Evolutionary conservation across 2,113 vertebrate genomes (phyloP), one percentile per base, ranked within the genome.

Genomic region (Epinephelus cyanopodus): DNA sequence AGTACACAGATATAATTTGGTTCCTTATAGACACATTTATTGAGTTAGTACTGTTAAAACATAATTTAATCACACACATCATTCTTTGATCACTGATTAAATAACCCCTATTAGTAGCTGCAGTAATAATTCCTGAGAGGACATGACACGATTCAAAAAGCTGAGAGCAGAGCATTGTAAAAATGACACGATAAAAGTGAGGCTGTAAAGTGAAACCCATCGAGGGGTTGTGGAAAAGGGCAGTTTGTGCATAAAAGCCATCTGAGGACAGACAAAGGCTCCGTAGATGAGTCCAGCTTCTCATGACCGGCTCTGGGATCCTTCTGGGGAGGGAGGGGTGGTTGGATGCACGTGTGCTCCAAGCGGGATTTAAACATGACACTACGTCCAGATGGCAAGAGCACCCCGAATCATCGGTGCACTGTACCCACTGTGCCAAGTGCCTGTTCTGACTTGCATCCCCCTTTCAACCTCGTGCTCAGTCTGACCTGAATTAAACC

Each of bases 341-440:
- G 74, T 25, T 54, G 62, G 39, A 9, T 68, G 52, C 77, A 75
- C 6, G 27, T 58, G 74, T 60, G 64, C 47, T n/a, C n/a, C 6
- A n/a, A 53, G 15, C 2, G 18, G 63, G 72, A 74, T 84, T 77
- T 62, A 74, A 48, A 15, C 29, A 57, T 57, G 57, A 71, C 84
- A 85, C 63, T 74, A 79, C 48, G 48, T 82, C 77, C 89, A 92
- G 82, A 92, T 90, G 74, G 79, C 68, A 25, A 60, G 45, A 62
- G 21, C 25, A 14, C 71, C 52, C 8, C 21, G 19, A 66, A 73
- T n/a, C 48, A 2, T 70, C 47, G 75, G 74, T 76, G 61, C 21
- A 45, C 70, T 65, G 53, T 23, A 64, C 45, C 64, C 61, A 60
- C 77, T 62, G 58, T 68, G 65, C 63, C 58, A 73, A 47, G 42